These are phyloP conservation scores for Rhopilema esculentum DNA, from an alignment of 30 jellyfish, hydroid and myxozoan genomes.

Conservation along the genomic window DNA sequence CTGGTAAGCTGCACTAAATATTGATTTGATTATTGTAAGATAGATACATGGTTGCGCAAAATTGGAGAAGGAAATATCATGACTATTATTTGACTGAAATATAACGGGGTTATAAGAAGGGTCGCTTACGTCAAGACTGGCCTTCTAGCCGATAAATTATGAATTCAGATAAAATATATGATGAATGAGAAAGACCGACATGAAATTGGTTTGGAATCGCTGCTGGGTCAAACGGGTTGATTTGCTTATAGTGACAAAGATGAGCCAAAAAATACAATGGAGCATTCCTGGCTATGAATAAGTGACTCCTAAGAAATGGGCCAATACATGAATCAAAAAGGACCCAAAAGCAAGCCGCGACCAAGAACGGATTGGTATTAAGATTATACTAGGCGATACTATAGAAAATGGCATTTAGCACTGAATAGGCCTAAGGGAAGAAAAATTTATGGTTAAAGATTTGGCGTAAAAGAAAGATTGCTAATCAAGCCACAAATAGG, in stretches of 20 bases:
- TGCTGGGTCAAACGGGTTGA: background rate
- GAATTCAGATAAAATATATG: no score
- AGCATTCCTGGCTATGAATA: background rate
- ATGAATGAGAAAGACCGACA: no score
- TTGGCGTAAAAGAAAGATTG: background rate
- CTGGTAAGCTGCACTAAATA: no score
- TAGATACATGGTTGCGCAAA: no score
- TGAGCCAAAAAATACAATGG: background rate
- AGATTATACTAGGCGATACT: background rate
- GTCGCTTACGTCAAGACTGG: no score
- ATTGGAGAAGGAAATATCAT: no score
- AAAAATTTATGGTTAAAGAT: background rate
- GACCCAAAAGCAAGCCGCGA: background rate
- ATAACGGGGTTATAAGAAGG: no score
- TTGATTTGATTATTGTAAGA: no score
- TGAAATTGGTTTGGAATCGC: no score
- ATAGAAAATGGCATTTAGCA: background rate
- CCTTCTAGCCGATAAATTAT: no score
- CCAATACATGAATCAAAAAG: background rate
- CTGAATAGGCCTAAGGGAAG: background rate
- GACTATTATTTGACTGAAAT: no score
- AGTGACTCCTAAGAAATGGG: background rate
- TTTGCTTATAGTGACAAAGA: background rate
- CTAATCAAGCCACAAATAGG: constrained; percentile 6
- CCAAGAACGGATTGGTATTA: background rate